Percentiles rank a stretch among this genome's conserved stretches.
phyloP scores from a whole-genome alignment of 1,140 invertebrate species.

The Helicoverpa armigera region DNA sequence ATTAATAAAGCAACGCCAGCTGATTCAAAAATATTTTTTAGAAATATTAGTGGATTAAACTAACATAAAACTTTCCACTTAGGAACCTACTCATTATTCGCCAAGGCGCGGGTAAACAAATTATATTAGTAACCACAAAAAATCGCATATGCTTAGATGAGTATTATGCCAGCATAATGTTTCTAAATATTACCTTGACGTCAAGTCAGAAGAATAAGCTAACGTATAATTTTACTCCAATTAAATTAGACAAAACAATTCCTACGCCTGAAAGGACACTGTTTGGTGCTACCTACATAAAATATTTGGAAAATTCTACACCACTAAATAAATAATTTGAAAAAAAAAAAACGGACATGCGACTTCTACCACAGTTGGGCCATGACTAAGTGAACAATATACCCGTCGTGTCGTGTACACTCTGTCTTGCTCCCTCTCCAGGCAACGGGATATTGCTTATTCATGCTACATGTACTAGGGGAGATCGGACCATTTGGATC shows the following conservation, averaged over 20 bases:
- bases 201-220: not conserved
- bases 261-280: not conserved
- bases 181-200: not conserved
- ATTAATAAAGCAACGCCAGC: too few species aligned
- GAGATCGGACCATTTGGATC: not conserved
- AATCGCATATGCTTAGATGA: not conserved
- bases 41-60: too few species aligned
- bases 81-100: too few species aligned
- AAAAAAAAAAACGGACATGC: not conserved
- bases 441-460: conserved; percentile 1
- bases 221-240: not conserved
- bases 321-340: not conserved
- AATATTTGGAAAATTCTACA: not conserved
- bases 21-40: too few species aligned
- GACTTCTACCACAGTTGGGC: not conserved
- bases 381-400: conserved; percentile 2
- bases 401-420: not conserved
- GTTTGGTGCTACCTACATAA: not conserved
- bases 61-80: too few species aligned
- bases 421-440: conserved; percentile 9
- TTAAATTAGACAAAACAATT: not conserved
- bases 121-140: too few species aligned
- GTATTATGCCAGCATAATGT: not conserved
- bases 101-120: too few species aligned
- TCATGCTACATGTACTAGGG: conserved; percentile 21